Percentiles rank a stretch among this genome's conserved stretches.
Conservation (phyloP, 1,140 invertebrate genomes). For the Ceratosolen fusciceps region DNA sequence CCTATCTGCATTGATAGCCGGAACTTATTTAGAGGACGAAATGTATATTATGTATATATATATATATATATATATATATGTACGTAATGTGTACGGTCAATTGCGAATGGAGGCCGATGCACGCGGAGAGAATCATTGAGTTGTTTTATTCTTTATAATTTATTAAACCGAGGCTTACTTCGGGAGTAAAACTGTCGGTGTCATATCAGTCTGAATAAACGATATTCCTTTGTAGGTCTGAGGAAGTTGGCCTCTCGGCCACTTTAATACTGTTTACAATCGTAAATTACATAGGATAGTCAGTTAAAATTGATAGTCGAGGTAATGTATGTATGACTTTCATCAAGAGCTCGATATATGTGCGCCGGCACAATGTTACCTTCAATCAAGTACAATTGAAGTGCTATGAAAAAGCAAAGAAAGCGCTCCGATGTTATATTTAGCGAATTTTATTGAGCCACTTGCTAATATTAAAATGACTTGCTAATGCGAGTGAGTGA, state of each 20-base stretch:
- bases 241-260: background rate
- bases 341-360: constrained; percentile 5
- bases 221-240: background rate
- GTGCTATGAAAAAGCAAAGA: background rate
- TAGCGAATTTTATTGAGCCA: no score
- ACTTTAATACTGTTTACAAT: constrained; percentile 31
- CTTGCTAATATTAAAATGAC: no score
- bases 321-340: constrained; percentile 13
- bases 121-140: background rate
- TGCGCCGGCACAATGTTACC: background rate
- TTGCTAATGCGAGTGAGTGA: no score
- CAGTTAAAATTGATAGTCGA: constrained; percentile 30
- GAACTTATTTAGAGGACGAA: constrained; percentile 5
- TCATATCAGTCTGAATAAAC: constrained; percentile 6
- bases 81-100: no score
- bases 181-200: constrained; percentile 1
- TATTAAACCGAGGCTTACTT: constrained; percentile 8
- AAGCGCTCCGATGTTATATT: no score
- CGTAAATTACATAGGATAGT: constrained; percentile 40
- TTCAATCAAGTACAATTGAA: background rate
- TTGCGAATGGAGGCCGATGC: background rate
- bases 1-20: background rate
- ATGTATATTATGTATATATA: no score
- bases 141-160: constrained; percentile 24
- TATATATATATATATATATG: no score